phyloP scores from a whole-genome alignment of 1,140 invertebrate species.

The Stegodyphus dumicola region DNA sequence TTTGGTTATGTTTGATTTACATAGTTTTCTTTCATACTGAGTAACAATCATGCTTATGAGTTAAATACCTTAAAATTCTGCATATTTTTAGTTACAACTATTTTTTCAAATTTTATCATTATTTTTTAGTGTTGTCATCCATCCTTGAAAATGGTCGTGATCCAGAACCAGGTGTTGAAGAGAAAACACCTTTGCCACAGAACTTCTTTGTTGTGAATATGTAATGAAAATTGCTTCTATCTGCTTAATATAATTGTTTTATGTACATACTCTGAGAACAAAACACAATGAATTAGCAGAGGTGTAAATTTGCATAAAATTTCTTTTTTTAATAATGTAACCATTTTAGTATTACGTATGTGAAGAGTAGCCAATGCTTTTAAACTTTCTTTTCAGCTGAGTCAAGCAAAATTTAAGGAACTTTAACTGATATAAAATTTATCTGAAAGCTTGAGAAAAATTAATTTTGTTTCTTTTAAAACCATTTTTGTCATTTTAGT shows the following conservation, averaged over 20 bases:
- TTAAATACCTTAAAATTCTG: not conserved
- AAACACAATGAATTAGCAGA: conserved; percentile 57
- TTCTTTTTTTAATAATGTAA: not conserved
- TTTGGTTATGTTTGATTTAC: no score
- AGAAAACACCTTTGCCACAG: conserved; percentile 48
- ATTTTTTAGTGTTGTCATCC: conserved; percentile 35
- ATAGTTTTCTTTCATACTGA: no score
- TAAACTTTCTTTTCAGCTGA: not conserved
- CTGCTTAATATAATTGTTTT: conserved; percentile 24
- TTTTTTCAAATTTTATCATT: not conserved
- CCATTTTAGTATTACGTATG: not conserved
- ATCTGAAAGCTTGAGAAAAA: not conserved
- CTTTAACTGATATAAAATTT: not conserved
- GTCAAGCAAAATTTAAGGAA: no score
- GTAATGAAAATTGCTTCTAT: conserved; percentile 34
- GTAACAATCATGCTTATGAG: not conserved
- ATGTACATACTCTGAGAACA: conserved; percentile 37
- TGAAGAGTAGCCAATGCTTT: not conserved
- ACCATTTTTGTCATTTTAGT: not conserved
- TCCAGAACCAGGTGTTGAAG: conserved; percentile 48
- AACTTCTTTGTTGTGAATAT: conserved; percentile 61
- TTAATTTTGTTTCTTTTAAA: not conserved
- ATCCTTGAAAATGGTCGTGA: conserved; percentile 52
- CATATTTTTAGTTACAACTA: not conserved
- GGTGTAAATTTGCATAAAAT: not conserved